phyloP scores from a whole-genome alignment of 2,797 vertebrate genomes.

The Cirrhinus mrigala region DNA sequence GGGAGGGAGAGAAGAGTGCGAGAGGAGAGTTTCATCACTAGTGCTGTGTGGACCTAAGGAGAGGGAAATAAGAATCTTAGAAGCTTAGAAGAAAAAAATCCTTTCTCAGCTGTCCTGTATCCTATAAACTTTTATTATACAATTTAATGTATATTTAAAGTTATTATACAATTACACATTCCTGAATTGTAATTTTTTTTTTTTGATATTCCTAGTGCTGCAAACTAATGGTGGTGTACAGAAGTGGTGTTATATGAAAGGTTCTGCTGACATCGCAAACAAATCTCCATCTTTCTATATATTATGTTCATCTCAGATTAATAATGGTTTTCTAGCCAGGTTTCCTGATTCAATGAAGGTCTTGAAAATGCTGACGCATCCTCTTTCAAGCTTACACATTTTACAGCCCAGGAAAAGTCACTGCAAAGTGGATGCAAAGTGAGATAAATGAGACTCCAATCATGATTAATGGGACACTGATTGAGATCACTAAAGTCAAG shows the following conservation, averaged over 20 bases:
- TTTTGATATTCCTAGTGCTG: neutral
- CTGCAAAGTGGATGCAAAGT: neutral
- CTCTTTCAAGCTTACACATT: neutral
- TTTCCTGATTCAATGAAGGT: neutral
- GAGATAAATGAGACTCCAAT: neutral
- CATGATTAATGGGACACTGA: neutral
- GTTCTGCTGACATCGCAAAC: neutral
- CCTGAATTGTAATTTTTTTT: neutral
- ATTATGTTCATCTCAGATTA: neutral
- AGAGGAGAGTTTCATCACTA: slow-evolving; percentile 79
- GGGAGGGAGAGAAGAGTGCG: slow-evolving; percentile 71
- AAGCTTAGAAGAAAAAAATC: neutral
- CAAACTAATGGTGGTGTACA: neutral
- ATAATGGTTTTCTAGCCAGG: neutral
- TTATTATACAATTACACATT: too few species aligned
- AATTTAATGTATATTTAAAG: neutral
- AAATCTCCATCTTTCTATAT: neutral
- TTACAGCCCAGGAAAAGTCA: neutral
- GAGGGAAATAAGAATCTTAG: neutral
- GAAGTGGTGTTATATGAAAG: neutral
- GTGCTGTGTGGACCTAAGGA: slow-evolving; percentile 80
- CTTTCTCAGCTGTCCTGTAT: neutral
- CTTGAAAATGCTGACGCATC: neutral
- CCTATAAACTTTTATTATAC: neutral
- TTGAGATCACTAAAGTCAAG: neutral